phyloP scores from a whole-genome alignment of 2,888 invertebrate genomes.

The Himalopsyche japonica region DNA sequence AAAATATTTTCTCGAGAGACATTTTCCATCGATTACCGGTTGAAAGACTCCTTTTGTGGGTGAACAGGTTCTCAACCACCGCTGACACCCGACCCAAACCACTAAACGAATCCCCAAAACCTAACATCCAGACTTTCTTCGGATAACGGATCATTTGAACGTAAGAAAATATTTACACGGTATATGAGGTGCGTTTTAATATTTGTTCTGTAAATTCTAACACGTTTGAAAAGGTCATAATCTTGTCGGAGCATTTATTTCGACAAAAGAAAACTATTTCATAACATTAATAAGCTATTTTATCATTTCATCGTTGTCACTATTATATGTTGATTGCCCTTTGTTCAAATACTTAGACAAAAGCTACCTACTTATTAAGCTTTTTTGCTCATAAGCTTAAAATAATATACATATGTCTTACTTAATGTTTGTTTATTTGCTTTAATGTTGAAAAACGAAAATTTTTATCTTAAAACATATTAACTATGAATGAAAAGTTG shows the following conservation, averaged over 20 bases:
- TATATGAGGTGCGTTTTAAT: neutral
- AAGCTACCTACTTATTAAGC: no score
- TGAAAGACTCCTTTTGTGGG: neutral
- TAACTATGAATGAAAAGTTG: no score
- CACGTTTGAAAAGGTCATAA: neutral
- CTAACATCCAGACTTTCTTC: neutral
- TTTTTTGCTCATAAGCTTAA: no score
- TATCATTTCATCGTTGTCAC: no score
- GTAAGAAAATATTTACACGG: neutral
- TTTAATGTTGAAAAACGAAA: no score
- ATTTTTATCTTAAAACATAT: no score
- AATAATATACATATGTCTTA: no score
- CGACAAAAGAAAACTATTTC: no score
- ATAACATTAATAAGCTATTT: no score
- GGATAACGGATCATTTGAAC: neutral
- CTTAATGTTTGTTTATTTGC: no score
- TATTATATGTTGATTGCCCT: no score
- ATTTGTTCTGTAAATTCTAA: neutral
- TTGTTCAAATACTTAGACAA: neutral
- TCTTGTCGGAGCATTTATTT: no score
- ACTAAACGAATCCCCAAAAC: neutral
- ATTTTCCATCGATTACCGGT: slow-evolving; percentile 3
- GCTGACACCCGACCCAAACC: neutral
- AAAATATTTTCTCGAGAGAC: neutral
- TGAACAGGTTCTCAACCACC: neutral